These are phyloP conservation scores for Laothoe populi DNA, from an alignment of 2,888 invertebrate species.

Conservation along the genomic window DNA sequence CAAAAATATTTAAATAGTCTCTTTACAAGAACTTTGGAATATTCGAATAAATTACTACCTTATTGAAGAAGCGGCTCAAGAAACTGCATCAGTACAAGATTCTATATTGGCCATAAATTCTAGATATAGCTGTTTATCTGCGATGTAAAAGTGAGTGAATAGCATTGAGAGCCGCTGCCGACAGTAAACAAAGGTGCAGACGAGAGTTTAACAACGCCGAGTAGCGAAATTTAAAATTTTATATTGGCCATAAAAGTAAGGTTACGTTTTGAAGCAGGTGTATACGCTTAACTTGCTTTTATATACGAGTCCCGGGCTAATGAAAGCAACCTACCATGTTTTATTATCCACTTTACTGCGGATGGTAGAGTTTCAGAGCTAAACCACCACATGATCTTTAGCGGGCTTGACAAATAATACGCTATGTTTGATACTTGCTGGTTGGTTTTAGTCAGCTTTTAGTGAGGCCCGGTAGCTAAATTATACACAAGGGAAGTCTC, in stretches of 20 bases:
- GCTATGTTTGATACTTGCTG: constrained; percentile 28
- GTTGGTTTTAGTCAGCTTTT: constrained; percentile 37
- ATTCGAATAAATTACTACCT: too few species aligned
- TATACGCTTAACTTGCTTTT: constrained; percentile 68
- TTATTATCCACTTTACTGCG: constrained; percentile 70
- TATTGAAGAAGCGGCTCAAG: too few species aligned
- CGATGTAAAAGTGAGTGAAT: constrained; percentile 27
- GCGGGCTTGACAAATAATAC: constrained; percentile 43
- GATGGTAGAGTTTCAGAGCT: constrained; percentile 49
- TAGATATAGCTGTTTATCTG: neutral
- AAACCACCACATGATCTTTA: constrained; percentile 45
- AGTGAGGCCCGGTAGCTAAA: constrained; percentile 38
- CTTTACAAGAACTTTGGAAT: too few species aligned
- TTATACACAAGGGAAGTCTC: constrained; percentile 41
- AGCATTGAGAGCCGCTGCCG: constrained; percentile 43
- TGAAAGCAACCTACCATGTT: constrained; percentile 75
- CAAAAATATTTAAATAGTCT: too few species aligned
- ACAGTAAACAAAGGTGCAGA: constrained; percentile 46
- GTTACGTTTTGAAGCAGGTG: constrained; percentile 66
- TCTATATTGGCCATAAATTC: neutral
- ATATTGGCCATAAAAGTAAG: constrained; percentile 72
- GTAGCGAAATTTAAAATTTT: constrained; percentile 77
- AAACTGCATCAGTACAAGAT: neutral
- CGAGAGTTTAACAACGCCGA: constrained; percentile 54
- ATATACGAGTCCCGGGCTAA: constrained; percentile 63